These are phyloP conservation scores for Battus philenor DNA, from an alignment of 1,140 invertebrate species.

Conservation along the genomic window DNA sequence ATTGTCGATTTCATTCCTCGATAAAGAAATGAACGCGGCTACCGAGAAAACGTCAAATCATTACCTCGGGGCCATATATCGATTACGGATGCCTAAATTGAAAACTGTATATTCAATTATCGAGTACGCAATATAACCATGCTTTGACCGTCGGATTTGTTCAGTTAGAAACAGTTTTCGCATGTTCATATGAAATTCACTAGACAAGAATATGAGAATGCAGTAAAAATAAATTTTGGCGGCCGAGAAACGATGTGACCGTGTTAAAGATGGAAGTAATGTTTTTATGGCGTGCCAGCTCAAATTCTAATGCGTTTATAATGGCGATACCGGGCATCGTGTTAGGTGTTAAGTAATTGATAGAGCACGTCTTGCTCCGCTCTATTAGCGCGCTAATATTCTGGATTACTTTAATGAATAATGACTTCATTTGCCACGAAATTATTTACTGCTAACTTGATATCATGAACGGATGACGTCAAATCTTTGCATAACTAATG, in stretches of 20 bases:
- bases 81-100: slow-evolving; percentile 47
- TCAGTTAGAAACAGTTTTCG: slow-evolving; percentile 41
- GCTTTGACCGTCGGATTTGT: slow-evolving; percentile 21
- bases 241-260: slow-evolving; percentile 64
- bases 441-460: slow-evolving; percentile 14
- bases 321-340: slow-evolving; percentile 54
- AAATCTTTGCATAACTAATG: slow-evolving; percentile 14
- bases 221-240: slow-evolving; percentile 63
- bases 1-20: background rate
- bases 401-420: slow-evolving; percentile 35
- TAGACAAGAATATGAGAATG: slow-evolving; percentile 37
- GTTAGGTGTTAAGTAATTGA: slow-evolving; percentile 63
- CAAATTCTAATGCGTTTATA: slow-evolving; percentile 69
- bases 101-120: slow-evolving; percentile 59
- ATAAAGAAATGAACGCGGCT: slow-evolving; percentile 14
- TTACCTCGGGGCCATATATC: slow-evolving; percentile 16
- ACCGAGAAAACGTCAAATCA: slow-evolving; percentile 27
- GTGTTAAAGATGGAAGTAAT: slow-evolving; percentile 67
- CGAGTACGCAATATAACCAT: slow-evolving; percentile 18
- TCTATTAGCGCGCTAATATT: slow-evolving; percentile 49
- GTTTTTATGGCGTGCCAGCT: slow-evolving; percentile 61
- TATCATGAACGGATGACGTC: slow-evolving; percentile 6
- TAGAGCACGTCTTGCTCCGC: slow-evolving; percentile 49
- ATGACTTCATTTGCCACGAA: slow-evolving; percentile 32
- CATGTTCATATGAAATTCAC: slow-evolving; percentile 53